Evolutionary conservation across 2,888 invertebrate species (phyloP).

Genomic region (Lagria hirta): DNA sequence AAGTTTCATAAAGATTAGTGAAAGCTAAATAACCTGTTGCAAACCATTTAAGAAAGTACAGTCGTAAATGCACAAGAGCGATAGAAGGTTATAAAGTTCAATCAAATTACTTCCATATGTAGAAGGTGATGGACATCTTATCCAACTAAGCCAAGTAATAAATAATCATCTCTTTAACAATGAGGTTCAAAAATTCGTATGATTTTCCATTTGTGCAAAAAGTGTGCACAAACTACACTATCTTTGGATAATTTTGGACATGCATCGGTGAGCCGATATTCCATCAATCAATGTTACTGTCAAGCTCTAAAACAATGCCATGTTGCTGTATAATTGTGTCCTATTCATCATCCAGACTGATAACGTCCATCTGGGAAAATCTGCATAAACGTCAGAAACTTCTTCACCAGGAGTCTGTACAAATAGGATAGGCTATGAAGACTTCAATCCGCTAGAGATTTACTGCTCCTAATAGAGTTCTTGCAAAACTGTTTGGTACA

Average conservation of each 20-base stretch:
- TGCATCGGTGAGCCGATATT: constrained; percentile 46
- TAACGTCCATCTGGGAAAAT: constrained; percentile 45
- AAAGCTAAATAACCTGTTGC: too few species aligned
- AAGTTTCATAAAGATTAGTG: too few species aligned
- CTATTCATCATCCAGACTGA: constrained; percentile 51
- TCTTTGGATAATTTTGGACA: constrained; percentile 43
- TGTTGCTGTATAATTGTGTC: constrained; percentile 54
- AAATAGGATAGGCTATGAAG: constrained; percentile 4
- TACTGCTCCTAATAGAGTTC: constrained; percentile 22
- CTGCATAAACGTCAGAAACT: constrained; percentile 39
- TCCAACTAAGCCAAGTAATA: too few species aligned
- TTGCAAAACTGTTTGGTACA: constrained; percentile 21
- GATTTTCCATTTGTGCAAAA: too few species aligned
- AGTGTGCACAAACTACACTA: constrained; percentile 36
- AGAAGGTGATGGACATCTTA: too few species aligned
- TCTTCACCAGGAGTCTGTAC: constrained; percentile 11
- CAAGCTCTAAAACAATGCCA: constrained; percentile 54
- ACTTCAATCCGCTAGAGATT: constrained; percentile 12
- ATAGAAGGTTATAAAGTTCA: too few species aligned
- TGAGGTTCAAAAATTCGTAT: too few species aligned
- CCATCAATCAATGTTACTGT: constrained; percentile 55
- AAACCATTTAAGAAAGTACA: too few species aligned
- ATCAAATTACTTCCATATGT: too few species aligned
- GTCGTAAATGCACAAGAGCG: too few species aligned
- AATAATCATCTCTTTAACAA: too few species aligned